Evolutionary conservation across 2,113 vertebrate genomes (phyloP).

Genomic region (Centropristis striata): DNA sequence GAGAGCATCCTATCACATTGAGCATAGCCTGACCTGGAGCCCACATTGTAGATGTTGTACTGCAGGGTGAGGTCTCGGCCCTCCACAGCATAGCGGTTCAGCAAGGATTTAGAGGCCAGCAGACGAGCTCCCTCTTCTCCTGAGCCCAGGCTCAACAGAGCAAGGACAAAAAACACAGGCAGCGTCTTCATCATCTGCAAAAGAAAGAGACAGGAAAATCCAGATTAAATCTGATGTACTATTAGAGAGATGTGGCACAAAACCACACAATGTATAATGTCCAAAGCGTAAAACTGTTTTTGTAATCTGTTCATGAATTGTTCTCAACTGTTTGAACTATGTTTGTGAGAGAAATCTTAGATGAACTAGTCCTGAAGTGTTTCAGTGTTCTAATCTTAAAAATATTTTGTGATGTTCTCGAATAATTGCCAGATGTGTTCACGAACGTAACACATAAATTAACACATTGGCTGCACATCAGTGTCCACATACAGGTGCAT

Average conservation of each 20-base stretch:
- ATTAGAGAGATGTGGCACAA: not conserved
- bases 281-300: too few species aligned
- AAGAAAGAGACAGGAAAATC: not conserved
- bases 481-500: too few species aligned
- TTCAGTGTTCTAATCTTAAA: too few species aligned
- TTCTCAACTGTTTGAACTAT: too few species aligned
- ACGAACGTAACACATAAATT: too few species aligned
- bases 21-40: conserved; percentile 89
- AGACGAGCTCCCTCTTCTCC: conserved; percentile 94
- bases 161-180: conserved; percentile 67
- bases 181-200: conserved; percentile 88
- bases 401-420: too few species aligned
- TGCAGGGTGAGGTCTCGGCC: conserved; percentile 95
- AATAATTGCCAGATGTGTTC: too few species aligned
- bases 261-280: too few species aligned
- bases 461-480: too few species aligned
- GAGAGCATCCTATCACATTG: not conserved
- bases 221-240: not conserved
- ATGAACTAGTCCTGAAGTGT: too few species aligned
- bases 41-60: conserved; percentile 98
- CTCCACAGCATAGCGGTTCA: conserved; percentile 96
- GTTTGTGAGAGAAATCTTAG: too few species aligned
- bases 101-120: conserved; percentile 93
- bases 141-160: conserved; percentile 74
- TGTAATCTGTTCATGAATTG: too few species aligned